A percentile compares a stretch with the other conserved stretches of the same genome.
phyloP scores from a whole-genome alignment of 2,113 vertebrate genomes.

The Otis tarda region DNA sequence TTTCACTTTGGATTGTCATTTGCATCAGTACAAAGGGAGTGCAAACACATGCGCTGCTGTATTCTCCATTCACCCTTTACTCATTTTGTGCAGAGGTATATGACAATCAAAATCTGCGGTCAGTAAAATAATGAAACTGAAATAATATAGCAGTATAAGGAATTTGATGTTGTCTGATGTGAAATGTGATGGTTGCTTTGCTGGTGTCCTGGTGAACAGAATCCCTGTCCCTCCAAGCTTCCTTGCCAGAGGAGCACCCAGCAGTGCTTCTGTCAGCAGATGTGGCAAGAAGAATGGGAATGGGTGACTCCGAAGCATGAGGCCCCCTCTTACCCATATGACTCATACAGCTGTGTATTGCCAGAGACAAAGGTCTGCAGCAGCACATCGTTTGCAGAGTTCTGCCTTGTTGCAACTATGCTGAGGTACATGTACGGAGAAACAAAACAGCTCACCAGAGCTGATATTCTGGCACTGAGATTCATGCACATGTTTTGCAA shows the following conservation, averaged over 20 bases:
- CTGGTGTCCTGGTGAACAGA: neutral
- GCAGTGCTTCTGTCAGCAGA: neutral
- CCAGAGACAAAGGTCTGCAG: neutral
- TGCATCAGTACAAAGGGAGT: neutral
- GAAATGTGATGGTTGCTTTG: neutral
- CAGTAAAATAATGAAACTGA: neutral
- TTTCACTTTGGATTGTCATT: conserved; percentile 25
- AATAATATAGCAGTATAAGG: neutral
- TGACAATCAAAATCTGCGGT: neutral
- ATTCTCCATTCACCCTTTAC: neutral
- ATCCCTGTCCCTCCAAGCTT: neutral
- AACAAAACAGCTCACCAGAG: neutral
- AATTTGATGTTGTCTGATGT: neutral
- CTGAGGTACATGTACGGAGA: neutral
- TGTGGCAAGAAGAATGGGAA: neutral
- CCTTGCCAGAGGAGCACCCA: neutral
- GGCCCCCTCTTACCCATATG: accelerated
- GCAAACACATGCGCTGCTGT: neutral
- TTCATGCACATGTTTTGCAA: neutral
- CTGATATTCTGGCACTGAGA: neutral
- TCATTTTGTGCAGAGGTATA: neutral
- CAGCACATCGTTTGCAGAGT: neutral
- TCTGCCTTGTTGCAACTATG: neutral
- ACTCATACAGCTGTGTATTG: neutral
- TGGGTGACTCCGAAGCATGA: neutral